These are phyloP conservation scores for Pissodes strobi DNA, from an alignment of 1,140 invertebrate species.

Conservation along the genomic window DNA sequence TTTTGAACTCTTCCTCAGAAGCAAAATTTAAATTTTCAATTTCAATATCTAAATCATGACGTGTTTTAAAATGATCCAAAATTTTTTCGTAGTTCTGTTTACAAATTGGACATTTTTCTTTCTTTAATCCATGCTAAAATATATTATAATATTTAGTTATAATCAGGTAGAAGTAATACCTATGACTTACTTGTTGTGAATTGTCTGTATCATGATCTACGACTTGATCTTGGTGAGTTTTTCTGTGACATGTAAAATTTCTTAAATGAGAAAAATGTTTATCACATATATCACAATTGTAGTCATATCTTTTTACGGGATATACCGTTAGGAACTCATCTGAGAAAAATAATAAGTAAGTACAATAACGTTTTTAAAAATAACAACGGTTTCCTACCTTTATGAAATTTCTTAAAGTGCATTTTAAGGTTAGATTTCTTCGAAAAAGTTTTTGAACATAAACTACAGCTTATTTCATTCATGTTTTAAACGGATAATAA, in stretches of 20 bases:
- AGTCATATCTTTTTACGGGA: background rate
- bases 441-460: background rate
- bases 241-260: background rate
- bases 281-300: background rate
- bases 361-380: background rate
- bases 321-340: background rate
- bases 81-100: background rate
- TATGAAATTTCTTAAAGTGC: background rate
- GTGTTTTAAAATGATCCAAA: background rate
- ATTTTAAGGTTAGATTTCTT: background rate
- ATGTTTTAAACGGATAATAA: background rate
- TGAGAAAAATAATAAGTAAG: background rate
- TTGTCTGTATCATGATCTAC: background rate
- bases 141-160: background rate
- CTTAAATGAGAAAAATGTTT: background rate
- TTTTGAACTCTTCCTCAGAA: background rate
- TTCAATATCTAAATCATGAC: background rate
- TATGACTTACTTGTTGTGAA: background rate
- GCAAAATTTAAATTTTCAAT: no score
- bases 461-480: background rate
- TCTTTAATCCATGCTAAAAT: no score
- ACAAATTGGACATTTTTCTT: no score
- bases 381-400: background rate
- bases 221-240: background rate
- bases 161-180: background rate